Evolutionary conservation across 2,888 invertebrate genomes (phyloP), one percentile per base, ranked within the genome.

Genomic region (Leptopterna dolabrata): DNA sequence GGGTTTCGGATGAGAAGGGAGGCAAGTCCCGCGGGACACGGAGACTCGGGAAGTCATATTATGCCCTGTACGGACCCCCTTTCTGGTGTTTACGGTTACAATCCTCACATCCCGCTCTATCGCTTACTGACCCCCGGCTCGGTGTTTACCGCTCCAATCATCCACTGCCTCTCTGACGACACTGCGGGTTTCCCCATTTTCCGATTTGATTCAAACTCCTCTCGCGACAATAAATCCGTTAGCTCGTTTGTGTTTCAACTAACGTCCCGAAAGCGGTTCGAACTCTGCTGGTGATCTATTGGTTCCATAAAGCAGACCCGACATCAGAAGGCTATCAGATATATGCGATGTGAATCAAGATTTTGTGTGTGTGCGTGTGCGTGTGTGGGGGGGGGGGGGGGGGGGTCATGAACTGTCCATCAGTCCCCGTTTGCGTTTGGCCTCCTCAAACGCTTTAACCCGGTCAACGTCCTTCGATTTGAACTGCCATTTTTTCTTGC

Each of bases 191-290:
- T 36, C 30, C 41, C 73, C n/a, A n/a, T 3, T 73, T 41, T 73
- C 73, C 36, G 73, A 73, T 73, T 73, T 73, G 73, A 73, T 73
- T 36, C 73, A 16, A 41, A 36, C 73, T 41, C 73, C 73, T 73
- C 73, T 41, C 41, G 73, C 36, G 36, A 36, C 73, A 73, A 73
- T 73, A 73, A 73, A 73, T 73, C 73, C 73, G 36, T 36, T 30
- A 36, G 29, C 73, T 73, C 73, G 73, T 73, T 73, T 73, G 73
- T 73, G 73, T 73, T 73, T 73, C 73, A 73, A 73, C 73, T 73
- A 73, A 73, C 73, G 36, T 30, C n/a, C 73, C 16, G 2, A 14
- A 73, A 73, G 29, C 36, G 36, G 73, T 4, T 19, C 0, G 73
- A 27, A 1, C 7, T 9, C 73, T n/a, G 30, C 4, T 16, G 36